These are phyloP conservation scores for Ochropleura leucogaster DNA, from an alignment of 2,888 invertebrate genomes.

Conservation along the genomic window DNA sequence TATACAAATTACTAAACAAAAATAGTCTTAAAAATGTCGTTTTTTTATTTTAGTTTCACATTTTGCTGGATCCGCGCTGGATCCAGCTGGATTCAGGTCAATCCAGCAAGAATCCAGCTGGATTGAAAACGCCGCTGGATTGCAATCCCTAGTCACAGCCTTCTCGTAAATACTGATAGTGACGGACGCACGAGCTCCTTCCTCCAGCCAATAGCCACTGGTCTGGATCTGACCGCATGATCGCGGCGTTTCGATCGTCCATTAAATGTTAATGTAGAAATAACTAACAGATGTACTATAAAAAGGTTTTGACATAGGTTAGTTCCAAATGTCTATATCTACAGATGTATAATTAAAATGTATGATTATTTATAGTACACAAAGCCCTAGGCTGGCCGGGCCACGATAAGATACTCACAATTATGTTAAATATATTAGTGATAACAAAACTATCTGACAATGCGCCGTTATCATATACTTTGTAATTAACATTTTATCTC, in stretches of 20 bases:
- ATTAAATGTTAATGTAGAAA: background rate
- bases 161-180: conserved; percentile 50
- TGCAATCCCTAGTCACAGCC: too few species aligned
- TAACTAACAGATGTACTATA: background rate
- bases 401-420: conserved; percentile 64
- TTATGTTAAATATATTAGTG: conserved; percentile 64
- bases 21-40: too few species aligned
- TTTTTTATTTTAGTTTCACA: too few species aligned
- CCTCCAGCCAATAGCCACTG: background rate
- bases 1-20: too few species aligned
- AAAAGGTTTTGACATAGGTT: conserved; percentile 13
- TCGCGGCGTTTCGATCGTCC: background rate
- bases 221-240: background rate
- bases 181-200: conserved; percentile 18
- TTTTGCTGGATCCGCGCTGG: too few species aligned
- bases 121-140: too few species aligned
- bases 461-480: conserved; percentile 61
- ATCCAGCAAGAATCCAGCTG: too few species aligned
- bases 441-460: conserved; percentile 66
- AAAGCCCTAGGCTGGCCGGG: conserved; percentile 18
- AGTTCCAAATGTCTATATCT: conserved; percentile 16
- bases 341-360: conserved; percentile 1
- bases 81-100: too few species aligned
- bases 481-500: conserved; percentile 63
- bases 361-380: conserved; percentile 29